Percentiles rank a stretch among this genome's conserved stretches.
Evolutionary conservation across 2,113 vertebrate species (phyloP).

Genomic region (Erythrocercus mccallii): DNA sequence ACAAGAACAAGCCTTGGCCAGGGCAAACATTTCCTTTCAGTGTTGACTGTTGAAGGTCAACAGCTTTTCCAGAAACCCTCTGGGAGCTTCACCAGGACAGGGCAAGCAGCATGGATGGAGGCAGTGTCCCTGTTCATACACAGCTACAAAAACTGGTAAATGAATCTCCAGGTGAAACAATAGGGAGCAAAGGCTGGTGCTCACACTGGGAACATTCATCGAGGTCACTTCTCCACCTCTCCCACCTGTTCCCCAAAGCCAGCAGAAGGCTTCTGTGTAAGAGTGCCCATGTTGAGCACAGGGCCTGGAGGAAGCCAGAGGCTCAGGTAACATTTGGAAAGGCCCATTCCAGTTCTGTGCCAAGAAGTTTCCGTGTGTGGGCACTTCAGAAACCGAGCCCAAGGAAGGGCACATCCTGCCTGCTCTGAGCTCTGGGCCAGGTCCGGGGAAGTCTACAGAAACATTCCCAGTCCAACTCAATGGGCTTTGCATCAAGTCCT

Average conservation of each 20-base stretch:
- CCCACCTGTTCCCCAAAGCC: not conserved
- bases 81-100: not conserved
- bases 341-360: not conserved
- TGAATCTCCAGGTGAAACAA: not conserved
- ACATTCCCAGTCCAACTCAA: not conserved
- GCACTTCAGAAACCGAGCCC: not conserved
- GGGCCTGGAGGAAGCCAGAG: not conserved
- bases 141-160: not conserved
- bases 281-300: not conserved
- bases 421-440: not conserved
- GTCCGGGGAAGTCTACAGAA: not conserved
- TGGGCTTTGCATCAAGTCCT: not conserved
- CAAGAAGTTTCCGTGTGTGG: not conserved
- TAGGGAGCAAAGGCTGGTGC: rapidly evolving
- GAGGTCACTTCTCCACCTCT: not conserved
- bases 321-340: not conserved
- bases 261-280: not conserved
- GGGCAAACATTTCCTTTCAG: not conserved
- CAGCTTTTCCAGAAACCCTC: not conserved
- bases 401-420: not conserved
- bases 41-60: not conserved
- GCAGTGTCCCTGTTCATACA: not conserved
- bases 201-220: rapidly evolving
- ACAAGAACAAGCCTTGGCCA: not conserved
- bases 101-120: not conserved